phyloP scores from a whole-genome alignment of 2,797 vertebrate species.

The Rallus crepitans region DNA sequence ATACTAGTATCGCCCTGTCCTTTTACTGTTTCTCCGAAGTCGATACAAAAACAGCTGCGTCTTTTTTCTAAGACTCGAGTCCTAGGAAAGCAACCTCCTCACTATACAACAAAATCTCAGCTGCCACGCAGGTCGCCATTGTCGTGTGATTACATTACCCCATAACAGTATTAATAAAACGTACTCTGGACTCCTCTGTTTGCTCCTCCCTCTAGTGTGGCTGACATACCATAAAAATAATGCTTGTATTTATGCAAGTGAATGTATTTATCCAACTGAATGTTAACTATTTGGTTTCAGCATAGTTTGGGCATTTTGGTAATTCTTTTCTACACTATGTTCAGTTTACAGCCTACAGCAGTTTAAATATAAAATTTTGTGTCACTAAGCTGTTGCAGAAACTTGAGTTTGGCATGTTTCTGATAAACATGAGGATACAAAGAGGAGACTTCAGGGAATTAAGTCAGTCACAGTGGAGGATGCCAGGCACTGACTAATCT shows the following conservation, averaged over 20 bases:
- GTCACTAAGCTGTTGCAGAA: not conserved
- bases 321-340: constrained; percentile 16
- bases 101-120: not conserved
- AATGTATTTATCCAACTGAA: constrained; percentile 55
- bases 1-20: not conserved
- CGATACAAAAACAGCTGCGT: not conserved
- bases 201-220: constrained; percentile 35
- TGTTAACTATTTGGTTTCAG: constrained; percentile 16
- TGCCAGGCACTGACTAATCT: not conserved
- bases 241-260: constrained; percentile 29
- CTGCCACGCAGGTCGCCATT: not conserved
- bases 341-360: not conserved
- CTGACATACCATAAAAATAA: not conserved
- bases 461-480: not conserved
- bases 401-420: not conserved
- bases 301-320: not conserved
- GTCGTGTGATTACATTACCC: constrained; percentile 16
- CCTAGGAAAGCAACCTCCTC: not conserved
- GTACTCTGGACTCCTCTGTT: not conserved
- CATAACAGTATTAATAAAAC: not conserved
- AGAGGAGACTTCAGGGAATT: not conserved
- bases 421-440: not conserved
- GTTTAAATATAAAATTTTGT: constrained; percentile 19
- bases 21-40: not conserved
- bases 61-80: not conserved